Conservation (phyloP, 2,113 vertebrate species). For the Parus major region DNA sequence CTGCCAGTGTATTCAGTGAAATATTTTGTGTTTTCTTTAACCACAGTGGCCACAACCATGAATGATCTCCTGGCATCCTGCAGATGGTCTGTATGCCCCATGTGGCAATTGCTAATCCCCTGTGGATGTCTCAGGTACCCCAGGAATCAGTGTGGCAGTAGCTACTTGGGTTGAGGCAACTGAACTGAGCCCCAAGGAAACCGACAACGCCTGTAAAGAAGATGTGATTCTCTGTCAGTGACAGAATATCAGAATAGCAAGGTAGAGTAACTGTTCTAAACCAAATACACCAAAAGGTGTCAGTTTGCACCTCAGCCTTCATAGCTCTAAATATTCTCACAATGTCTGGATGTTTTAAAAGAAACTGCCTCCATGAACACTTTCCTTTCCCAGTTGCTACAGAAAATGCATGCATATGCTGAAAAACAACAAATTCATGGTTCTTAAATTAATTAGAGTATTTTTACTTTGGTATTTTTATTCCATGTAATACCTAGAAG, state of each 20-base stretch:
- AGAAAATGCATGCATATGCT: neutral
- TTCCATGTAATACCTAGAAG: neutral
- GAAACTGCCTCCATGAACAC: neutral
- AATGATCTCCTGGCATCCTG: neutral
- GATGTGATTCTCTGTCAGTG: neutral
- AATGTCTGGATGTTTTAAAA: neutral
- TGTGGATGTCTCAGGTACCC: neutral
- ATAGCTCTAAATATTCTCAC: neutral
- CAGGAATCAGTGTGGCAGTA: neutral
- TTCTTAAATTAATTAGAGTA: neutral
- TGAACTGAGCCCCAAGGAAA: neutral
- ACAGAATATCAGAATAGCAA: neutral
- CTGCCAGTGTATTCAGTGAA: neutral
- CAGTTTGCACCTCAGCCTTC: neutral
- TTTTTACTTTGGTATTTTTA: neutral
- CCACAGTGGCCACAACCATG: too few species aligned
- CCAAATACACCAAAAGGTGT: neutral
- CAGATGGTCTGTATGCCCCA: neutral
- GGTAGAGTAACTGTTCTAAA: neutral
- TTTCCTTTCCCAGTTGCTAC: neutral
- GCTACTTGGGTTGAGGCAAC: neutral
- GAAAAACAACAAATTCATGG: neutral
- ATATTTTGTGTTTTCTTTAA: neutral
- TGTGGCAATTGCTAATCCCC: neutral
- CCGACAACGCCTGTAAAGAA: rapidly evolving